Evolutionary conservation across 2,888 invertebrate species (phyloP).

Genomic region (Abrostola triplasia): DNA sequence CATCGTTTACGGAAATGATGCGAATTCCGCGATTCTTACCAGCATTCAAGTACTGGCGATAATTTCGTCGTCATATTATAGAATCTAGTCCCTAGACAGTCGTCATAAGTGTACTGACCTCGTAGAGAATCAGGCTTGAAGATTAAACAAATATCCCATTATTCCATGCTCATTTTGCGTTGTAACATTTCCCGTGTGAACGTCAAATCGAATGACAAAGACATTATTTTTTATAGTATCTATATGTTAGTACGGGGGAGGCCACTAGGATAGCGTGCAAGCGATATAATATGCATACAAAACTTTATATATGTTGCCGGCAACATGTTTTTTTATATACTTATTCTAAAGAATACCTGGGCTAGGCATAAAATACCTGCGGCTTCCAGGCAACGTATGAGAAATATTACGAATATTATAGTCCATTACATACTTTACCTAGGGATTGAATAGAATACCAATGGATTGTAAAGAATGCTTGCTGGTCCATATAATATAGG

Average conservation of each 20-base stretch:
- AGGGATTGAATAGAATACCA: no score
- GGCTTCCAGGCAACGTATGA: no score
- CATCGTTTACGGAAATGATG: constrained; percentile 14
- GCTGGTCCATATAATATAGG: no score
- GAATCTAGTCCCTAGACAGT: no score
- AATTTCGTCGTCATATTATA: background rate
- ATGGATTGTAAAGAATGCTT: no score
- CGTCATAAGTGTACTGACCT: background rate
- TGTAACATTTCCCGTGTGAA: constrained; percentile 48
- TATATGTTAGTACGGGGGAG: constrained; percentile 10
- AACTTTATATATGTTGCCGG: background rate
- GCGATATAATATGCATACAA: background rate
- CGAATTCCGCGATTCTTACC: background rate
- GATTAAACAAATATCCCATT: constrained; percentile 21
- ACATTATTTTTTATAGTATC: constrained; percentile 33
- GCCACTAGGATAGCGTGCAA: constrained; percentile 37
- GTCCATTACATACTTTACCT: no score
- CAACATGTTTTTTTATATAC: no score
- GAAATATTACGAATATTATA: no score
- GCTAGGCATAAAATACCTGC: no score
- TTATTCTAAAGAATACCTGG: no score
- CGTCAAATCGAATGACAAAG: constrained; percentile 22
- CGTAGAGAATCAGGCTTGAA: background rate
- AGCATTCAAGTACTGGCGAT: background rate
- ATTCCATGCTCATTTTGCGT: constrained; percentile 13